These are phyloP conservation scores for Poecile montanus DNA, from an alignment of 2,797 vertebrate genomes.

Conservation along the genomic window DNA sequence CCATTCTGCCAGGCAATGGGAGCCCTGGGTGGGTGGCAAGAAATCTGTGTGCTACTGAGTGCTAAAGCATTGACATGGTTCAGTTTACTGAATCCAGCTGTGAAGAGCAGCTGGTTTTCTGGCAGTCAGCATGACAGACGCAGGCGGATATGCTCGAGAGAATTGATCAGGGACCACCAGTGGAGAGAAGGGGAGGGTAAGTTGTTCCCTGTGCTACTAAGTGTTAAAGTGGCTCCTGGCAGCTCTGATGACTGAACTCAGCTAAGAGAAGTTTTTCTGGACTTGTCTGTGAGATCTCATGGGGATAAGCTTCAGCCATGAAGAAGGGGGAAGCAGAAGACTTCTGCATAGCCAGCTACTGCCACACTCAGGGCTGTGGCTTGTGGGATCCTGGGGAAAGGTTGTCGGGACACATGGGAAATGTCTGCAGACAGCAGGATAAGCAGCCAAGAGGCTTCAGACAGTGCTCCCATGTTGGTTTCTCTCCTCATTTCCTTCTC, in stretches of 20 bases:
- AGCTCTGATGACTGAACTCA: neutral
- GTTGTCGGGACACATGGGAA: fast-evolving
- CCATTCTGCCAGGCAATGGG: neutral
- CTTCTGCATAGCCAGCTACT: neutral
- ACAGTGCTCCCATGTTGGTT: neutral
- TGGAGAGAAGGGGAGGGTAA: neutral
- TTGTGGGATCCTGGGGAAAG: neutral
- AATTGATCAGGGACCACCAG: neutral
- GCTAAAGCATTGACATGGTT: constrained; percentile 39
- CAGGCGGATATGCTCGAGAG: neutral
- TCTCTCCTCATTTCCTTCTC: neutral
- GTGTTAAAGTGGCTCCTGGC: neutral
- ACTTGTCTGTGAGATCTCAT: neutral
- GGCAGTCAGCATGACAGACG: neutral
- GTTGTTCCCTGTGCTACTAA: neutral
- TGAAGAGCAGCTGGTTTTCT: constrained; percentile 40
- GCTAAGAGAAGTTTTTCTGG: neutral
- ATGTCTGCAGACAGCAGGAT: neutral
- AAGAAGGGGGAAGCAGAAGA: neutral
- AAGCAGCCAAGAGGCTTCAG: neutral
- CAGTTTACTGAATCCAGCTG: constrained; percentile 55
- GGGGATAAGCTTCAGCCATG: fast-evolving
- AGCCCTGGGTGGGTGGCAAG: constrained; percentile 43
- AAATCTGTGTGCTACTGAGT: neutral
- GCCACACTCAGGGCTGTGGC: neutral